These are phyloP conservation scores for Morelia viridis DNA, from an alignment of 2,797 vertebrate species.

Conservation along the genomic window DNA sequence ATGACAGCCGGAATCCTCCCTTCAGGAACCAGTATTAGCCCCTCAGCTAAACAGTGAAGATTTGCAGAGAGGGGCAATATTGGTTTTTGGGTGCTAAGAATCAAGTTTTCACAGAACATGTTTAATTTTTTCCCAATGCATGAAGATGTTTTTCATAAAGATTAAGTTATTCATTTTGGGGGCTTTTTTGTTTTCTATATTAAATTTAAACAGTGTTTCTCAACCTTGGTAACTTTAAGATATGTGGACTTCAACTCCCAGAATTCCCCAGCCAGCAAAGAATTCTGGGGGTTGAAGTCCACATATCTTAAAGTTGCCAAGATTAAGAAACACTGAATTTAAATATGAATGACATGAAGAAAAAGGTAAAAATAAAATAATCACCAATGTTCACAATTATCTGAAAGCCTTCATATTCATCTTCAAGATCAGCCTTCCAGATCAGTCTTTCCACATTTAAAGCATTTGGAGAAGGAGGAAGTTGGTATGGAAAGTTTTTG, in stretches of 20 bases:
- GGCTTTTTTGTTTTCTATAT: not conserved
- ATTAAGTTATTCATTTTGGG: not conserved
- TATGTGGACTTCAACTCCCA: no score
- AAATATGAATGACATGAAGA: not conserved
- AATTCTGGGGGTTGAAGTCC: no score
- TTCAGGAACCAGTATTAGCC: not conserved
- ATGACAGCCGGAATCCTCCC: slow-evolving; percentile 13
- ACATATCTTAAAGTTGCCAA: no score
- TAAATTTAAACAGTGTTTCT: not conserved
- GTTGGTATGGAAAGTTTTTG: not conserved
- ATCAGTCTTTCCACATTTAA: not conserved
- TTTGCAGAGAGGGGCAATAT: not conserved
- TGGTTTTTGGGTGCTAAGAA: not conserved
- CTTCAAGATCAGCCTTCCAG: not conserved
- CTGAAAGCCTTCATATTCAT: not conserved
- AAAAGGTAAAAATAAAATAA: not conserved
- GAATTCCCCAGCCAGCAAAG: no score
- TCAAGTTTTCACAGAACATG: not conserved
- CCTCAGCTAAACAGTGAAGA: not conserved
- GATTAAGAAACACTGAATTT: not conserved
- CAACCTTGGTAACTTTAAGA: no score
- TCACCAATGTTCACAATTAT: not conserved
- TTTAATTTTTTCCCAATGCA: not conserved
- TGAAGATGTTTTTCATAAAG: not conserved
- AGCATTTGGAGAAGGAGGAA: not conserved